phyloP scores from a whole-genome alignment of 2,797 vertebrate species.

The Halcyon leucocephala region DNA sequence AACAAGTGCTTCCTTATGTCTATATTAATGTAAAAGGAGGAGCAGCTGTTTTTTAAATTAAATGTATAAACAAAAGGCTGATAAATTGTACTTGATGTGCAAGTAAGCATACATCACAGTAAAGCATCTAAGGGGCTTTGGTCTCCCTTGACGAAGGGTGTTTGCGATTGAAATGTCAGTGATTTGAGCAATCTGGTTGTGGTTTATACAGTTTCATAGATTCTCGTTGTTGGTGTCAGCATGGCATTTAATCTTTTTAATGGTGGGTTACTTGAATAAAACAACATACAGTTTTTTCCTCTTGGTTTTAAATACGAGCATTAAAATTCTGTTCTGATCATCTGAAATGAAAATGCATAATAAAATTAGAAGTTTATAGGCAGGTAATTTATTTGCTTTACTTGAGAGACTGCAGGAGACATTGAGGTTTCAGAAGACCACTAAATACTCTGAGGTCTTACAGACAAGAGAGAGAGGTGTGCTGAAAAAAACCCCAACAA shows the following conservation, averaged over 20 bases:
- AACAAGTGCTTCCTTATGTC: slow-evolving; percentile 8
- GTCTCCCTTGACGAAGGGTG: background rate
- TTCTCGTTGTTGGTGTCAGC: background rate
- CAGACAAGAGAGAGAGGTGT: background rate
- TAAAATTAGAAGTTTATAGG: background rate
- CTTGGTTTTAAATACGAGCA: background rate
- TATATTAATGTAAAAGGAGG: background rate
- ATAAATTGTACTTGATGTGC: background rate
- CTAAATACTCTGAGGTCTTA: background rate
- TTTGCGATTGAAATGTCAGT: background rate
- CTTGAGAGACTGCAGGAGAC: background rate
- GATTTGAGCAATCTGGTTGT: background rate
- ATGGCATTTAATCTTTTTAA: background rate
- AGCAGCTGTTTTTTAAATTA: slow-evolving; percentile 4
- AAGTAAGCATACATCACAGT: background rate
- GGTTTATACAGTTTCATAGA: background rate
- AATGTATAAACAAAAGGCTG: background rate
- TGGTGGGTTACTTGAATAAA: background rate
- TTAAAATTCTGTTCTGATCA: background rate
- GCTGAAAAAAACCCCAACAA: background rate
- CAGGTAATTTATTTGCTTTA: background rate
- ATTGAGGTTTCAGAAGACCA: background rate
- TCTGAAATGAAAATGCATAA: background rate
- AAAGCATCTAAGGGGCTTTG: background rate
- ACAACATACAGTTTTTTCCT: background rate